These are phyloP conservation scores for Drosophila willistoni DNA, from an alignment of 1,140 invertebrate genomes.

Conservation along the genomic window DNA sequence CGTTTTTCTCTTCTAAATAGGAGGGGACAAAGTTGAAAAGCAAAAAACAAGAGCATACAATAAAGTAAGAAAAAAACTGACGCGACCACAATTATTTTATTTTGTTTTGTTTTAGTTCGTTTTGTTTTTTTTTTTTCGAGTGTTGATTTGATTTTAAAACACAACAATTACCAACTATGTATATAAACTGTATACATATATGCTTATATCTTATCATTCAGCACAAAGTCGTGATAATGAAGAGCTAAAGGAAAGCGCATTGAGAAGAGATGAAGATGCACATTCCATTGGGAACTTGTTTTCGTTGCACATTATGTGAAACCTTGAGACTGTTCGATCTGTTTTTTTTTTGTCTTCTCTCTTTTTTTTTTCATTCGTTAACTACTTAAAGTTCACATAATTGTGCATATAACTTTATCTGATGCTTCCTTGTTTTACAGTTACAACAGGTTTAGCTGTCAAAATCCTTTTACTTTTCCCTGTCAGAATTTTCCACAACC, in stretches of 20 bases:
- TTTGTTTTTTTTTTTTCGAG: not conserved
- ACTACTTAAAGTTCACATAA: not conserved
- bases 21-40: constrained; percentile 3
- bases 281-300: constrained; percentile 7
- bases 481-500: constrained; percentile 20
- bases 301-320: not conserved
- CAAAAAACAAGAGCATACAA: no score
- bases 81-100: not conserved
- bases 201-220: not conserved
- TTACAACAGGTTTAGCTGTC: constrained; percentile 18
- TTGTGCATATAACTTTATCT: not conserved
- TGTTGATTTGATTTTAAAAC: not conserved
- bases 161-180: not conserved
- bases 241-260: constrained; percentile 3
- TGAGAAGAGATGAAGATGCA: not conserved
- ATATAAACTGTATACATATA: not conserved
- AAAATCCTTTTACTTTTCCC: constrained; percentile 20
- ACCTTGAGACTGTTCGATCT: constrained; percentile 1
- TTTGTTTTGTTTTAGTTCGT: not conserved
- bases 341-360: not conserved
- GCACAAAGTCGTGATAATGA: not conserved
- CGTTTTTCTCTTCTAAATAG: not conserved
- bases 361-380: not conserved
- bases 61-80: not conserved
- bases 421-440: constrained; percentile 43